Conservation (phyloP, 2,797 vertebrate genomes). For the Microctenopoma steveboyesi region DNA sequence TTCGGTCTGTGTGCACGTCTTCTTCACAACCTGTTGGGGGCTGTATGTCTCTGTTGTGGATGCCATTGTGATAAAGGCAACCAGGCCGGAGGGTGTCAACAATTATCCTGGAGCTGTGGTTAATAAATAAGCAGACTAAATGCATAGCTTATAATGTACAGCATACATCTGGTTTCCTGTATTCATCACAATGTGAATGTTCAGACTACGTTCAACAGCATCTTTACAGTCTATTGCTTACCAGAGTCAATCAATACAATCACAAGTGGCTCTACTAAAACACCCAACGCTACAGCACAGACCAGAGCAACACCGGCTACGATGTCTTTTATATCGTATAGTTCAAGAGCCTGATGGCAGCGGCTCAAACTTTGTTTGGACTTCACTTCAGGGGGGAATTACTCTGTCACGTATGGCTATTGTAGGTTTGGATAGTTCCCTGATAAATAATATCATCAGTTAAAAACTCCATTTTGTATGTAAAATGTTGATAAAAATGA, state of each 20-base stretch:
- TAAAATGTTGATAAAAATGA: no score
- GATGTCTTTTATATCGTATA: no score
- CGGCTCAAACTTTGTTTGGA: no score
- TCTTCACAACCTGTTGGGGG: slow-evolving; percentile 27
- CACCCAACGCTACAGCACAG: no score
- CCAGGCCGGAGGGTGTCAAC: slow-evolving; percentile 3
- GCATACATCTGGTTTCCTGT: background rate
- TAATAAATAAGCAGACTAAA: background rate
- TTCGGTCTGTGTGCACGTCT: slow-evolving; percentile 26
- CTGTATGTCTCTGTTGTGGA: slow-evolving; percentile 22
- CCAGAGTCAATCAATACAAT: background rate
- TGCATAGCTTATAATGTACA: background rate
- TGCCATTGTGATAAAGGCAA: slow-evolving; percentile 13
- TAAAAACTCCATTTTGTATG: no score
- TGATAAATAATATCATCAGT: no score
- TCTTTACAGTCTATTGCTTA: background rate
- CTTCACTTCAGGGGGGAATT: no score
- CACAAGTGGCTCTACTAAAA: background rate
- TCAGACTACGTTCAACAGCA: background rate
- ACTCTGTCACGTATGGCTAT: no score
- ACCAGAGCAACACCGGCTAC: no score
- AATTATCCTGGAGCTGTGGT: slow-evolving; percentile 8
- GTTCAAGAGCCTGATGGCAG: no score
- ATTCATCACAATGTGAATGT: background rate
- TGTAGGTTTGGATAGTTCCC: no score